Evolutionary conservation across 2,888 invertebrate genomes (phyloP), one percentile per base, ranked within the genome.

Genomic region (Zelleria hepariella): DNA sequence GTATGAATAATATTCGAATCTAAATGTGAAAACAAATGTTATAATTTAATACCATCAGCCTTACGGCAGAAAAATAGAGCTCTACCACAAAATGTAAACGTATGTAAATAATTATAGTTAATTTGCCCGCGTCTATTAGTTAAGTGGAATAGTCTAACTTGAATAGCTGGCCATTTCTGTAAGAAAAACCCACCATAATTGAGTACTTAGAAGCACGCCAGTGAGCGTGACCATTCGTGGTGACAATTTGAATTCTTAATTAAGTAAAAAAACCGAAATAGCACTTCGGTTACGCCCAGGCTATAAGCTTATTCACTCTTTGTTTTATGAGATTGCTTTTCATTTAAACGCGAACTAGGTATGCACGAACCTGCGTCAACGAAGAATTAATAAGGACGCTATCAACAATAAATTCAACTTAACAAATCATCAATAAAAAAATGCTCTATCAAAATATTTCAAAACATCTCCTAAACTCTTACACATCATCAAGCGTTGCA

Each of bases 211-310:
- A 60, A 66, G 68, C 79, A 79, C 78, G 80, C 78, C 65, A 78
- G 63, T 58, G 71, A 68, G 78, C 78, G 79, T 79, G 79, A 74
- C 77, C 55, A 26, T 63, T 65, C 61, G 68, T 72, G 75, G 78
- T 80, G 80, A 79, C 78, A 78, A 71, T 76, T 70, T 70, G 70
- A 70, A 78, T 76, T 74, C 74, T 76, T 77, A 78, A 79, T 77
- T 77, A 74, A 70, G 66, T 74, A 56, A 60, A 60, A 32, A 51
- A 42, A 42, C 15, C 32, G 32, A 42, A 42, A 42, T 55, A 32
- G 53, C 70, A 69, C 71, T 74, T 71, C 18, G 70, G 71, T 67
- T 70, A 63, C 66, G 64, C 66, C 64, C 60, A 21, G 1, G 53
- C 26, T 24, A 49, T 60, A 60, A 57, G 47, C 21, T 51, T 51